These are phyloP conservation scores for Mesoligia furuncula DNA, from an alignment of 2,888 invertebrate species.

Conservation along the genomic window DNA sequence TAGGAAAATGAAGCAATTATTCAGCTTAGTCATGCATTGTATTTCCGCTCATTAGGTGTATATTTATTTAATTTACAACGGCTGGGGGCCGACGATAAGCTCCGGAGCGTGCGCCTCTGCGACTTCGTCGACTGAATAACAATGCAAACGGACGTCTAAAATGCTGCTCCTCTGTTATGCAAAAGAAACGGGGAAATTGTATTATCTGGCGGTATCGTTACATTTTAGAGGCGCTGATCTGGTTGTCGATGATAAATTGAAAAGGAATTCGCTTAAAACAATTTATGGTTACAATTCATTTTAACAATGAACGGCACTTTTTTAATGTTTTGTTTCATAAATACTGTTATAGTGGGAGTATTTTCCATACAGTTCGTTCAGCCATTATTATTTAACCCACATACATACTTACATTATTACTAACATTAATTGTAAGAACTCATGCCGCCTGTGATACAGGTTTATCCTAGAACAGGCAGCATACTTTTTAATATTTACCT, in stretches of 20 bases:
- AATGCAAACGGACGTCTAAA: constrained; percentile 85
- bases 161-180: constrained; percentile 79
- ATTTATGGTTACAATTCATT: constrained; percentile 48
- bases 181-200: constrained; percentile 70
- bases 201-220: constrained; percentile 65
- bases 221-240: constrained; percentile 72
- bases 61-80: constrained; percentile 90
- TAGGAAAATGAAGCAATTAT: constrained; percentile 87
- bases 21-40: constrained; percentile 88
- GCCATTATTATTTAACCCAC: not conserved
- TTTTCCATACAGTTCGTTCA: not conserved
- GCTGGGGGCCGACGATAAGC: constrained; percentile 89
- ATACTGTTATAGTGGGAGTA: not conserved
- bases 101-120: constrained; percentile 85
- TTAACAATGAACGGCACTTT: not conserved
- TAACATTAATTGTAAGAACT: not conserved
- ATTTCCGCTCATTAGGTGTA: constrained; percentile 90
- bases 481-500: not conserved
- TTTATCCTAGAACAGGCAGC: not conserved
- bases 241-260: constrained; percentile 70
- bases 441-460: not conserved
- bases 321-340: constrained; percentile 4
- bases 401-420: not conserved
- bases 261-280: constrained; percentile 73
- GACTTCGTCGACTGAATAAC: constrained; percentile 88